Conservation (phyloP, 2,888 invertebrate species). For the Isoperla grammatica region DNA sequence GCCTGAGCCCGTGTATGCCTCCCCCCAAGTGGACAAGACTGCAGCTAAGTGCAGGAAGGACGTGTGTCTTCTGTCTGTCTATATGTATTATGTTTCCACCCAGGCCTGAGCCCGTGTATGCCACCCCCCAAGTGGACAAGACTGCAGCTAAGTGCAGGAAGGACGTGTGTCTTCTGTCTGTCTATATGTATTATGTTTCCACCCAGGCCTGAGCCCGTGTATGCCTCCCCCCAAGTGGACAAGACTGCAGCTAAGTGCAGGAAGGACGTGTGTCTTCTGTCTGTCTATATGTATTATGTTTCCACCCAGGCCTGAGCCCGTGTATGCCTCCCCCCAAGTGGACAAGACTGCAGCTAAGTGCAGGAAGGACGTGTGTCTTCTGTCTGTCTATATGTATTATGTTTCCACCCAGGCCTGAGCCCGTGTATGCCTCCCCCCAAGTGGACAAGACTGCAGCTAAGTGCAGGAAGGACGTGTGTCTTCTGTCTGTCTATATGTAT, state of each 20-base stretch:
- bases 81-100: too few species aligned
- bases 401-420: slow-evolving; percentile 68
- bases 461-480: slow-evolving; percentile 84
- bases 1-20: slow-evolving; percentile 75
- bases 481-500: slow-evolving; percentile 86
- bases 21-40: slow-evolving; percentile 81
- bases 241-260: slow-evolving; percentile 89
- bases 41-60: slow-evolving; percentile 89
- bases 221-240: slow-evolving; percentile 81
- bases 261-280: slow-evolving; percentile 80
- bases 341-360: slow-evolving; percentile 90
- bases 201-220: slow-evolving; percentile 72
- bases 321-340: slow-evolving; percentile 80
- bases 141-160: slow-evolving; percentile 88
- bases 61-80: slow-evolving; percentile 83
- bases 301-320: slow-evolving; percentile 68
- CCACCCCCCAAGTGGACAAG: slow-evolving; percentile 81
- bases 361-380: slow-evolving; percentile 78
- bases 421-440: slow-evolving; percentile 80
- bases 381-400: slow-evolving; percentile 91
- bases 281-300: too few species aligned
- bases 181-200: too few species aligned
- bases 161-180: slow-evolving; percentile 82
- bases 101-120: slow-evolving; percentile 74
- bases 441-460: slow-evolving; percentile 87